Base-by-base conservation (phyloP, 2,888 invertebrate genomes). In the Ferrisia virgata region DNA sequence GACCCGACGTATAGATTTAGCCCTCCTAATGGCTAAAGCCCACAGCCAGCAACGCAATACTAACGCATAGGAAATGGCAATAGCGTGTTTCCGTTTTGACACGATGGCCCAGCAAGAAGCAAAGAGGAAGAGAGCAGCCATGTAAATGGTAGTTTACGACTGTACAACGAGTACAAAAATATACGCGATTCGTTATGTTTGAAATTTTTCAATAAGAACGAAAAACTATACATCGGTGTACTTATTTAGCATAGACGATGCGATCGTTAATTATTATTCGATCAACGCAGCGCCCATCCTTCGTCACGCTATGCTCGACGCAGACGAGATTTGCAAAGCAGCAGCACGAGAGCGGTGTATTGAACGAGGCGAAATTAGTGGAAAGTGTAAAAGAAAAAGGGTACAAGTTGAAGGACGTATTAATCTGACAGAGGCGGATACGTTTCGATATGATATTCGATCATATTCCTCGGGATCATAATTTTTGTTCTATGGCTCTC, bases 401-500 rank as follows among this genome's bases (percentile, higher is more conserved):
- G n/a, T n/a, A n/a, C n/a, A n/a, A n/a, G n/a, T n/a, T n/a, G n/a
- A n/a, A n/a, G n/a, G n/a, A n/a, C n/a, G n/a, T n/a, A n/a, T n/a
- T n/a, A n/a, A n/a, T n/a, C n/a, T n/a, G n/a, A n/a, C n/a, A n/a
- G n/a, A n/a, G n/a, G n/a, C n/a, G n/a, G n/a, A n/a, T n/a, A n/a
- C n/a, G n/a, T n/a, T n/a, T n/a, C n/a, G n/a, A n/a, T n/a, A n/a
- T n/a, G n/a, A n/a, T n/a, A n/a, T n/a, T n/a, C n/a, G n/a, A n/a
- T n/a, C n/a, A n/a, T n/a, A n/a, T n/a, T n/a, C n/a, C n/a, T n/a
- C 22, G 4, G 18, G n/a, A 0, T 85, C 92, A 94, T 89, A 94
- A 92, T 89, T 94, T 94, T 86, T 94, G 93, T 88, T 94, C 94
- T 78, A 94, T 89, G 80, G 93, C 92, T 87, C 93, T 91, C 86